Conservation (phyloP, 2,888 invertebrate species). For the Thymelicus sylvestris region DNA sequence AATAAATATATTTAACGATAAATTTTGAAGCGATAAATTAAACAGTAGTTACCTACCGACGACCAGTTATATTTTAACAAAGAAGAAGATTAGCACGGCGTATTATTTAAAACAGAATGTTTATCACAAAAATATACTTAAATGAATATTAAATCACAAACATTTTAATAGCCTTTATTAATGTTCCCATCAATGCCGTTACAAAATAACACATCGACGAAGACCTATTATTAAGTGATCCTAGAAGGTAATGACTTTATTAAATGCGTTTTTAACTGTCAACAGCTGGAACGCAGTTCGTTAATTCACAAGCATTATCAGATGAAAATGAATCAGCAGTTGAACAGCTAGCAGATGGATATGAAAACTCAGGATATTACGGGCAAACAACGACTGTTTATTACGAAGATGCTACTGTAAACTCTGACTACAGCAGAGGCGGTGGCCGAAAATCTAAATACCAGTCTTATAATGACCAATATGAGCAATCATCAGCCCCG, state of each 20-base stretch:
- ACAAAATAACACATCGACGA: not conserved
- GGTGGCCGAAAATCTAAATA: constrained; percentile 44
- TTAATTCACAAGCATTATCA: constrained; percentile 19
- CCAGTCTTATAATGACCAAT: constrained; percentile 48
- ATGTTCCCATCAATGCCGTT: not conserved
- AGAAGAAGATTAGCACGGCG: no score
- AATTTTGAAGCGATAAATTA: no score
- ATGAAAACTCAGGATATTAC: constrained; percentile 26
- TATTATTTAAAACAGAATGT: no score
- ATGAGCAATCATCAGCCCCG: constrained; percentile 47
- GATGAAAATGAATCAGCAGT: constrained; percentile 6
- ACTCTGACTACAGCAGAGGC: not conserved
- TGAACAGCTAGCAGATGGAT: constrained; percentile 18
- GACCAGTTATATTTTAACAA: no score
- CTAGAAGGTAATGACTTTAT: not conserved
- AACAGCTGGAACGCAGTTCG: constrained; percentile 17
- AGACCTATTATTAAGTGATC: not conserved
- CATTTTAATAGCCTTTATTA: not conserved
- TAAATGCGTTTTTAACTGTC: not conserved
- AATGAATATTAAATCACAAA: not conserved
- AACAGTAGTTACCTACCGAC: no score
- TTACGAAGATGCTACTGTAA: constrained; percentile 22
- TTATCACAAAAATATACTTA: no score
- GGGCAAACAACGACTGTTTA: constrained; percentile 24
- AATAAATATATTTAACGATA: no score